Conservation (phyloP, 2,113 vertebrate genomes). For the Candoia aspera region DNA sequence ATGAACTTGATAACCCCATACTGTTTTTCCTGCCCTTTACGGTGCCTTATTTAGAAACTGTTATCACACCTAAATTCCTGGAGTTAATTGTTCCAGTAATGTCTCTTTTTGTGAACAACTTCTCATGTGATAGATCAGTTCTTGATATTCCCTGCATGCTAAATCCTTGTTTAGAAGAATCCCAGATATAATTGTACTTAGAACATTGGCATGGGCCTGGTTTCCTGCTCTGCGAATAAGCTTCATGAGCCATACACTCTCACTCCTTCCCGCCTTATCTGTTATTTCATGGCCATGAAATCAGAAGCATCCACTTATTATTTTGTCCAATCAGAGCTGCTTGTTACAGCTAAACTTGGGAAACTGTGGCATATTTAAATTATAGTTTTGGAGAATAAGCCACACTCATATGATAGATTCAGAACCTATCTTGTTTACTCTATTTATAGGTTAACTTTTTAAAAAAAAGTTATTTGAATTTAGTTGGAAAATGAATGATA, state of each 20-base stretch:
- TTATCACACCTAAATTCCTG: background rate
- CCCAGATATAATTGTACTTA: background rate
- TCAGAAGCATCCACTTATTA: background rate
- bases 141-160: background rate
- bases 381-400: background rate
- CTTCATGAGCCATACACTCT: background rate
- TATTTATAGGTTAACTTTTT: background rate
- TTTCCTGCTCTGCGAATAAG: background rate
- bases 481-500: background rate
- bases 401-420: background rate
- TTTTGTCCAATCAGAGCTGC: background rate
- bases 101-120: background rate
- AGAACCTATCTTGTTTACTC: background rate
- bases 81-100: background rate
- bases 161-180: background rate
- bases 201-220: background rate
- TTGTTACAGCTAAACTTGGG: background rate
- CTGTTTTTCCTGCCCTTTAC: background rate
- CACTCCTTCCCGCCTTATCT: background rate
- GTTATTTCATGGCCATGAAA: background rate
- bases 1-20: constrained; percentile 39
- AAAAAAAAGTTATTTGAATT: background rate
- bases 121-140: too few relatives aligned
- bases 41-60: background rate
- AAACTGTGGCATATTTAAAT: background rate